A percentile compares a stretch with the other conserved stretches of the same genome.
These are phyloP conservation scores for Drosophila kanapiae DNA, from an alignment of 1,140 invertebrate genomes.

Conservation along the genomic window DNA sequence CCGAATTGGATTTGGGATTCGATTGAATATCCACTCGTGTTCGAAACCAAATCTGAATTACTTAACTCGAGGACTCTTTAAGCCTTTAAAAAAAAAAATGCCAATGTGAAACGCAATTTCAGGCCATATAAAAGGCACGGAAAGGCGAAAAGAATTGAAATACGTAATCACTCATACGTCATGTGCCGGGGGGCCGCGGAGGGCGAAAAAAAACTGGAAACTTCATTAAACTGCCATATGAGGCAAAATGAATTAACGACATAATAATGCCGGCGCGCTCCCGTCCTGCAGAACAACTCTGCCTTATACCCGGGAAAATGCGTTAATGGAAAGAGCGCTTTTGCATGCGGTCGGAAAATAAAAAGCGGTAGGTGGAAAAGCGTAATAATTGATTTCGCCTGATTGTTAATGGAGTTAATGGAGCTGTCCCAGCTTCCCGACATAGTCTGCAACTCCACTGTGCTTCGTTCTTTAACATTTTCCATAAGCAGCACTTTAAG, in stretches of 20 bases:
- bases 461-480: conserved; percentile 13
- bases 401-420: conserved; percentile 66
- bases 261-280: conserved; percentile 35
- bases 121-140: background rate
- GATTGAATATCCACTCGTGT: conserved; percentile 30
- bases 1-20: conserved; percentile 23
- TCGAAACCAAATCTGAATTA: conserved; percentile 20
- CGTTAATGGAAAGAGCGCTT: conserved; percentile 52
- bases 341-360: conserved; percentile 45
- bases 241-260: conserved; percentile 64
- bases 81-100: conserved; percentile 30
- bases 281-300: conserved; percentile 5
- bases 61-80: conserved; percentile 32
- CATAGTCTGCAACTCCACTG: background rate
- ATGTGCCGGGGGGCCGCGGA: conserved; percentile 17
- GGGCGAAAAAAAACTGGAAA: conserved; percentile 40
- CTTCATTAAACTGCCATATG: conserved; percentile 64
- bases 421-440: conserved; percentile 34
- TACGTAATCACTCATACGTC: conserved; percentile 65
- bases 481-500: conserved; percentile 14
- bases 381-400: conserved; percentile 65
- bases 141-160: conserved; percentile 25
- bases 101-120: conserved; percentile 16
- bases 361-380: conserved; percentile 42
- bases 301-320: conserved; percentile 21